Evolutionary conservation across 2,797 vertebrate species (phyloP), one percentile per base, ranked within the genome.

Genomic region (Kryptopterus vitreolus): DNA sequence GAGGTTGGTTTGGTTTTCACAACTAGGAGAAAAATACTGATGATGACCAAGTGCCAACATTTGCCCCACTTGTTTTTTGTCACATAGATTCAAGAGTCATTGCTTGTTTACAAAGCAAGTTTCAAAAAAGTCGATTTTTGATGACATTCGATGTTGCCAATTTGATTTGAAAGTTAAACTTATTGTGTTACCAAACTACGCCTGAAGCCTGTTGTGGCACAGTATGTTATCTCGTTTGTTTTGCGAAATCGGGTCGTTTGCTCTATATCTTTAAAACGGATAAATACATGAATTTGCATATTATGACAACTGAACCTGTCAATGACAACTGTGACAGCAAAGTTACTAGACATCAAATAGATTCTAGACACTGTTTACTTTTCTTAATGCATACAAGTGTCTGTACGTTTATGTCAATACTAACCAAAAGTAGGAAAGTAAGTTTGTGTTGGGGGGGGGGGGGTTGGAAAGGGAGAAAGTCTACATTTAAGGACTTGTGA

Each of bases 31-130:
- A 13, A 77, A 43, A 82, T 72, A 63, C 55, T 74, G 69, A 80
- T 59, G 69, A 78, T 84, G 80, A 81, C 58, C 75, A 77, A 80
- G 65, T 71, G 70, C 58, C 53, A 80, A 61, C 43, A 79, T 76
- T 69, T 74, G 73, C 61, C 52, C 10, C 50, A 57, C 29, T 81
- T 69, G 0, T 43, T 43, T 9, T 1, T 43, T n/a, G n/a, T n/a
- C n/a, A n/a, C n/a, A n/a, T n/a, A n/a, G n/a, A n/a, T n/a, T n/a
- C n/a, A n/a, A n/a, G n/a, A n/a, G n/a, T n/a, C n/a, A n/a, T n/a
- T n/a, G n/a, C n/a, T n/a, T n/a, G n/a, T n/a, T n/a, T n/a, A n/a
- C n/a, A n/a, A n/a, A n/a, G n/a, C n/a, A n/a, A n/a, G n/a, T n/a
- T n/a, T n/a, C n/a, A n/a, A n/a, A n/a, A n/a, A n/a, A n/a, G 46